Percentiles rank a stretch among this genome's conserved stretches.
Evolutionary conservation across 1,140 invertebrate species (phyloP).

Genomic region (Ctenoplectra terminalis): DNA sequence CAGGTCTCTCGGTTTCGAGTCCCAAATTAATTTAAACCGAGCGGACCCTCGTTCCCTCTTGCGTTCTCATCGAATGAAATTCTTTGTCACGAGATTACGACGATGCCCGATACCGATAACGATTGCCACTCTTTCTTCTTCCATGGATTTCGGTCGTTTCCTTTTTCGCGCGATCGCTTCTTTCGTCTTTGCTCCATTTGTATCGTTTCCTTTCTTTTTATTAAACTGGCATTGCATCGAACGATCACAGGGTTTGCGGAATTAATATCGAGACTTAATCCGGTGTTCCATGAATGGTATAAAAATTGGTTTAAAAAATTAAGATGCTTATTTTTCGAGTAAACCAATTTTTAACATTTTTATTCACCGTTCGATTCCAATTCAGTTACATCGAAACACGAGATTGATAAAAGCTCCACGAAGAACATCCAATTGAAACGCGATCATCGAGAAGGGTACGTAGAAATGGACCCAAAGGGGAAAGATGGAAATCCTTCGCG

Average conservation of each 20-base stretch:
- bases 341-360: background rate
- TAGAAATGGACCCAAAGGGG: background rate
- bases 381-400: background rate
- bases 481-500: constrained; percentile 30
- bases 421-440: background rate
- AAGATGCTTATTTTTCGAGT: too few relatives aligned
- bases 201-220: too few relatives aligned
- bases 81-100: constrained; percentile 30
- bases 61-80: constrained; percentile 12
- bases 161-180: too few relatives aligned
- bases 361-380: background rate
- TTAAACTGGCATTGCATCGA: too few relatives aligned
- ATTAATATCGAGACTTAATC: too few relatives aligned
- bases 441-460: background rate
- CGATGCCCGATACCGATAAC: constrained; percentile 31
- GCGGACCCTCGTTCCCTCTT: constrained; percentile 2
- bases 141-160: background rate
- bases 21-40: constrained; percentile 56
- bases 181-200: too few relatives aligned
- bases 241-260: too few relatives aligned
- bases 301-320: too few relatives aligned
- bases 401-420: background rate
- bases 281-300: too few relatives aligned
- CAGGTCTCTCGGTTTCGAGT: constrained; percentile 40
- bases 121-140: background rate